Base-by-base conservation (phyloP, 2,888 invertebrate genomes). In the Agapostemon virescens region DNA sequence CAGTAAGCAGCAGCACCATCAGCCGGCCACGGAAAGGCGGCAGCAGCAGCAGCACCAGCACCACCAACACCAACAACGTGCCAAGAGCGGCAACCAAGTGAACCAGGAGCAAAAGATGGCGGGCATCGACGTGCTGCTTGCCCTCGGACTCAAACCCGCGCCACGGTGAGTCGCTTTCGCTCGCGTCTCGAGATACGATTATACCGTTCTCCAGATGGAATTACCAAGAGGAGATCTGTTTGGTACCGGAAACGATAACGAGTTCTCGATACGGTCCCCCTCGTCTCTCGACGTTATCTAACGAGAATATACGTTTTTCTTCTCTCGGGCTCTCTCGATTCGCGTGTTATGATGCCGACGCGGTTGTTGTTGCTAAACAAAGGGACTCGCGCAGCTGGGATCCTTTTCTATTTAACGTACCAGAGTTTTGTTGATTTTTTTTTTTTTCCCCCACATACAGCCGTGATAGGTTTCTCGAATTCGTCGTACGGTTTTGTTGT, bases 111-210 rank as follows among this genome's bases (percentile, higher is more conserved):
- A 87, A 84, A 89, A 89, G 84, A 90, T 89, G 88, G 86, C 89
- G 84, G 92, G 91, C 80, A 93, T 94, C 88, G 94, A 94, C 82
- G 93, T 95, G 66, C 91, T 94, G 69, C 90, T 94, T 69, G 94
- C 94, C 58, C 93, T 95, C 42, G 94, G 94, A 26, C 92, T 95
- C 64, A 93, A 94, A 83, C 94, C 94, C 63, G 92, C 93, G 74
- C 85, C 87, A 75, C 87, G 92, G 92, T 92, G 90, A 92, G 92
- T 92, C 83, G 71, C 71, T 71, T 71, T 70, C 40, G 36, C 36
- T 33, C 61, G 52, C 23, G 33, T n/a, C 55, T 49, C 58, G 38
- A 17, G 66, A 33, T 33, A 33, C 68, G 71, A 69, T 72, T 63
- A 26, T n/a, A n/a, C n/a, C 71, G 42, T 77, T 69, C 42, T 63